phyloP scores from a whole-genome alignment of 2,888 invertebrate species.

The Chrysodeixis includens region DNA sequence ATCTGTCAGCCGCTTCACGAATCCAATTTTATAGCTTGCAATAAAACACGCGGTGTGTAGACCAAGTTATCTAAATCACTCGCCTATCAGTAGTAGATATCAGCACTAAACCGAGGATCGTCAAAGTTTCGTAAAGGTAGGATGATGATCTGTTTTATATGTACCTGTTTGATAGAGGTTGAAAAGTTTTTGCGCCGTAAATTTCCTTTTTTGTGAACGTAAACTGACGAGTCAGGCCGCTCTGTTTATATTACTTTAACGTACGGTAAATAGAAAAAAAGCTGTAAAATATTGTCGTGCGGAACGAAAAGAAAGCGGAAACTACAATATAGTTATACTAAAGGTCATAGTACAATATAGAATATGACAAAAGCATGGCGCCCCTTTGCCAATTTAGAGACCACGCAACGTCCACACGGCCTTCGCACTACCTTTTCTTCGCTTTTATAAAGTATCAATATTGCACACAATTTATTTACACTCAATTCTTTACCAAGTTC shows the following conservation, averaged over 20 bases:
- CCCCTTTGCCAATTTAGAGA: too few relatives aligned
- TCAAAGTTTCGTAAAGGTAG: slow-evolving; percentile 8
- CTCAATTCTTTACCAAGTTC: too few relatives aligned
- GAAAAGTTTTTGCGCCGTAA: neutral
- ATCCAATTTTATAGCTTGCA: slow-evolving; percentile 49
- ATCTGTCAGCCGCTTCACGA: slow-evolving; percentile 38
- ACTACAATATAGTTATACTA: too few relatives aligned
- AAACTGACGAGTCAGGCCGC: neutral
- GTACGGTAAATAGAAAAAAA: neutral
- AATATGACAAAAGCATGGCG: too few relatives aligned
- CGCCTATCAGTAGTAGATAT: slow-evolving; percentile 34
- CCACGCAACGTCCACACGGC: too few relatives aligned
- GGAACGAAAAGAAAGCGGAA: too few relatives aligned
- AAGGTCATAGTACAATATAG: too few relatives aligned
- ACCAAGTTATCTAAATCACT: slow-evolving; percentile 45
- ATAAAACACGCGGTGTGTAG: slow-evolving; percentile 51
- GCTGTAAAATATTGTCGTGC: too few relatives aligned
- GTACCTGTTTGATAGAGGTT: slow-evolving; percentile 23
- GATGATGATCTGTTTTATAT: slow-evolving; percentile 25
- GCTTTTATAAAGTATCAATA: too few relatives aligned
- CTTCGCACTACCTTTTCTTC: too few relatives aligned
- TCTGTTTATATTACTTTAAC: neutral
- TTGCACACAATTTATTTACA: too few relatives aligned
- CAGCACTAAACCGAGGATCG: slow-evolving; percentile 34
- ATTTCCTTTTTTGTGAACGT: neutral